These are phyloP conservation scores for Promerops cafer DNA, from an alignment of 2,113 vertebrate species.

Conservation along the genomic window DNA sequence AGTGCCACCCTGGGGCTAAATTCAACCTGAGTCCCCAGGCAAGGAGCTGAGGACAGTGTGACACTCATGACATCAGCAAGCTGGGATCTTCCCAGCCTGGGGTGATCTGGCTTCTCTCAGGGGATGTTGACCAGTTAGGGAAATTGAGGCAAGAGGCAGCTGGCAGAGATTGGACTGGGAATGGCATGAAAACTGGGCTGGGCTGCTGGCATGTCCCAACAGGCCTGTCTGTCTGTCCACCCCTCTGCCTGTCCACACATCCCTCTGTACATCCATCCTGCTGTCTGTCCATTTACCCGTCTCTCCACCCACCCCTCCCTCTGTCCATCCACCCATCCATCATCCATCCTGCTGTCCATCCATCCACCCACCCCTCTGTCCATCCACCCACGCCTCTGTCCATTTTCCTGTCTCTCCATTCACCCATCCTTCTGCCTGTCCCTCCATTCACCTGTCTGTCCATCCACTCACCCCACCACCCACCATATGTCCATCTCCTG, in stretches of 20 bases:
- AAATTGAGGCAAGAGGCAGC: slow-evolving; percentile 9
- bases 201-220: background rate
- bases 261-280: background rate
- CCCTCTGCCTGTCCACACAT: background rate
- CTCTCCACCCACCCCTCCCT: background rate
- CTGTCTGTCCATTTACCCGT: background rate
- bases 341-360: background rate
- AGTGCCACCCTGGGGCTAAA: background rate
- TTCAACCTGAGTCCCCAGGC: background rate
- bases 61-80: background rate
- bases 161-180: background rate
- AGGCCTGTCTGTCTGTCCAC: background rate
- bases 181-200: background rate
- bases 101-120: background rate
- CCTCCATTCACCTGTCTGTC: background rate
- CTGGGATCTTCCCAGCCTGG: background rate
- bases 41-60: background rate
- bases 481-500: background rate
- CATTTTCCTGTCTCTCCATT: background rate
- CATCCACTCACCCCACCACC: background rate
- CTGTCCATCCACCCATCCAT: background rate
- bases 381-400: background rate
- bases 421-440: background rate
- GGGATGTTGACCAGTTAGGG: no score
- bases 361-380: background rate